These are phyloP conservation scores for Thaumetopoea pityocampa DNA, from an alignment of 1,140 invertebrate genomes.

Conservation along the genomic window DNA sequence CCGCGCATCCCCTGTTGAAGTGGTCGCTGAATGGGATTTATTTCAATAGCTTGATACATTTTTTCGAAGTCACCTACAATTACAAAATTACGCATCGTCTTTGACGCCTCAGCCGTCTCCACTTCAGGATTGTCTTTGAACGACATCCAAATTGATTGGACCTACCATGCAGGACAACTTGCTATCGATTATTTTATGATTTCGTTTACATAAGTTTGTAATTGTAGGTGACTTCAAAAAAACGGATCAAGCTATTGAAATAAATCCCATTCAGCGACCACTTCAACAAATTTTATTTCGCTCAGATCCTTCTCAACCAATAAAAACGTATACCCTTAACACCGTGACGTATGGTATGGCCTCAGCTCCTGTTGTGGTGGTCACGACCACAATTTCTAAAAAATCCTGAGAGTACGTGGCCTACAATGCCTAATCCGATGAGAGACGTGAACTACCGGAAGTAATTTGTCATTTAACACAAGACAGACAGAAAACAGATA, in stretches of 20 bases:
- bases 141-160: conserved; percentile 6
- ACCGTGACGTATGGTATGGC: conserved; percentile 5
- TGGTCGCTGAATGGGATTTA: conserved; percentile 2
- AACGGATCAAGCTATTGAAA: background rate
- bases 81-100: conserved; percentile 7
- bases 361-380: too few species aligned
- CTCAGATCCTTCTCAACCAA: conserved; percentile 1
- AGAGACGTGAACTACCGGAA: too few species aligned
- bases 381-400: too few species aligned
- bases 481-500: too few species aligned
- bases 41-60: background rate
- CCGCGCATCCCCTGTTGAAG: too few species aligned
- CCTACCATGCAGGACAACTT: conserved; percentile 3
- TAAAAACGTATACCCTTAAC: conserved; percentile 5
- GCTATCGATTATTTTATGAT: conserved; percentile 1
- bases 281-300: conserved; percentile 5
- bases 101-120: background rate
- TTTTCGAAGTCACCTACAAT: conserved; percentile 8
- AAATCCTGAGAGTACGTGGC: too few species aligned
- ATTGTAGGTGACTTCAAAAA: conserved; percentile 5
- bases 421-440: too few species aligned
- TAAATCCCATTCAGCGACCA: conserved; percentile 2
- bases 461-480: too few species aligned
- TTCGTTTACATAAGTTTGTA: conserved; percentile 2
- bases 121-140: conserved; percentile 7